A percentile compares a stretch with the other conserved stretches of the same genome.
phyloP scores from a whole-genome alignment of 2,113 vertebrate genomes.

The Macrotis lagotis region DNA sequence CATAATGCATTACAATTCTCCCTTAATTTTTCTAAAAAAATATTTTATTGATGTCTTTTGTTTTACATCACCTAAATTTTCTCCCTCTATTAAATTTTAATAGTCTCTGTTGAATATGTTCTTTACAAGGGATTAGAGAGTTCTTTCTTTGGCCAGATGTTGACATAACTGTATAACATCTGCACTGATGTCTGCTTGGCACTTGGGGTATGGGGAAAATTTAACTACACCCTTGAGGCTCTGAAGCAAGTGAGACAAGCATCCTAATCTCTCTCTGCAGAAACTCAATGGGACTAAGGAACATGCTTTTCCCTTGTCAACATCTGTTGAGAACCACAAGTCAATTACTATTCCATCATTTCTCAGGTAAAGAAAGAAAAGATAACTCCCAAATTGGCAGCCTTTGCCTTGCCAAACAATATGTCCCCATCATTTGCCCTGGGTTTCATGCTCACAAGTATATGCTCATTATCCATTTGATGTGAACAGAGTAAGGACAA shows the following conservation, averaged over 20 bases:
- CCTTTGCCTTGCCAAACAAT: constrained; percentile 64
- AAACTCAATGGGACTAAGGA: neutral
- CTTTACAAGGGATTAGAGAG: constrained; percentile 21
- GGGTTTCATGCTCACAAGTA: constrained; percentile 53
- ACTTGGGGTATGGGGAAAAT: constrained; percentile 44
- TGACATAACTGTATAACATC: constrained; percentile 34
- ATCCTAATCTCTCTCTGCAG: constrained; percentile 57
- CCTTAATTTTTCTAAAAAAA: neutral
- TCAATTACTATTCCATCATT: constrained; percentile 56
- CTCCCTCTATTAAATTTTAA: neutral
- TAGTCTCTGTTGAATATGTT: neutral
- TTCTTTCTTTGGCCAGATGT: constrained; percentile 60
- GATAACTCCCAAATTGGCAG: constrained; percentile 51
- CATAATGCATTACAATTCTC: neutral
- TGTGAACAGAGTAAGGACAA: constrained; percentile 40
- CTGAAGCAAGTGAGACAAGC: constrained; percentile 49
- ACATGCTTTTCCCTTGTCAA: constrained; percentile 66
- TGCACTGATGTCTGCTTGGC: constrained; percentile 59
- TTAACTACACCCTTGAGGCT: constrained; percentile 43
- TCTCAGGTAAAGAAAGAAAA: constrained; percentile 59
- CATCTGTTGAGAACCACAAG: constrained; percentile 60
- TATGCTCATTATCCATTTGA: constrained; percentile 47
- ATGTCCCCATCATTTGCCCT: constrained; percentile 47
- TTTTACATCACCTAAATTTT: neutral
- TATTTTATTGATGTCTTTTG: neutral